Evolutionary conservation across 2,888 invertebrate species (phyloP), one percentile per base, ranked within the genome.

Genomic region (Pheosia gnoma): DNA sequence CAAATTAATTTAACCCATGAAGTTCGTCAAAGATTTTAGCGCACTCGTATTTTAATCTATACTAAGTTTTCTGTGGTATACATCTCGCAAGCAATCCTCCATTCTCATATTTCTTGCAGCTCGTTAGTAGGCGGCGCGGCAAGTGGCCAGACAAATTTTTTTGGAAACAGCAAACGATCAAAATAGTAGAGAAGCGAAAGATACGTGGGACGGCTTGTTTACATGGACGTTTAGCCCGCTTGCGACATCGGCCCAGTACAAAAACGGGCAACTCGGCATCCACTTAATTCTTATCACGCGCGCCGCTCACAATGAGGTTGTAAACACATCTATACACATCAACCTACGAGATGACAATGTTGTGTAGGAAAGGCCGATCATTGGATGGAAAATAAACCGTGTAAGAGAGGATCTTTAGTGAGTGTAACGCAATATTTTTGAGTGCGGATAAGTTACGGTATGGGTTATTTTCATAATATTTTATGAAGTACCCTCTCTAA

Each of bases 211-310:
- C 57, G 51, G 38, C 38, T 7, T 59, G 56, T 61, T 70, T 84
- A 81, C 82, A 82, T 71, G 80, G 75, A 78, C 79, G 81, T 85
- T 82, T 77, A 25, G 78, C 74, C 70, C 68, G 77, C 69, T 75
- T 78, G 80, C 80, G 84, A 82, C 82, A 75, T 75, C 74, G 77
- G 80, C 75, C 78, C 75, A 67, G 76, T 77, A 78, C 79, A 86
- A 88, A 86, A 88, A 86, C 80, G 71, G 71, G 71, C 71, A 67
- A 77, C 68, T 70, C 70, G 68, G 70, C 72, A 69, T 68, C 71
- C 75, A 80, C 77, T 84, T 85, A 84, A 89, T 88, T 86, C 89
- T 68, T 72, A 81, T 83, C 88, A 89, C 89, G 81, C 81, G 70
- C 72, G 64, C 63, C 72, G 73, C 71, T 70, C 78, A 78, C 83